Evolutionary conservation across 2,888 invertebrate genomes (phyloP).

Genomic region (Ochropacha duplaris): DNA sequence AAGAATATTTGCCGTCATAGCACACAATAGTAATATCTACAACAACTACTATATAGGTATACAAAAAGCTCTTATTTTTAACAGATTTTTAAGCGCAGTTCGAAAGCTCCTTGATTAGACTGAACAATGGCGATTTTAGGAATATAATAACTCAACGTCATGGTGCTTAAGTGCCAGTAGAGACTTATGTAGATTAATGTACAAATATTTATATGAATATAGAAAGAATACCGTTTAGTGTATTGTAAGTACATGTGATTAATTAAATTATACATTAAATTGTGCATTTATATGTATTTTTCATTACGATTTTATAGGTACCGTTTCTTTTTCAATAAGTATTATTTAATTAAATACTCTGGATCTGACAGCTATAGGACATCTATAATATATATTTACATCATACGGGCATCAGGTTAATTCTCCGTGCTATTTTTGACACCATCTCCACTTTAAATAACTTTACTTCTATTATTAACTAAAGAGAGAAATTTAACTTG

Average conservation of each 20-base stretch:
- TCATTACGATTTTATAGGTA: conserved; percentile 17
- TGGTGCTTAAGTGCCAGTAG: conserved; percentile 15
- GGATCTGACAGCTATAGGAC: not conserved
- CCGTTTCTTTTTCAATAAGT: conserved; percentile 11
- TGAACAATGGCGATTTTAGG: conserved; percentile 21
- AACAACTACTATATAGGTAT: conserved; percentile 72
- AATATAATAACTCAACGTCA: conserved; percentile 10
- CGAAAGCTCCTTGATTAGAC: conserved; percentile 67
- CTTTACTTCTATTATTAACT: conserved; percentile 34
- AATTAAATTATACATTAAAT: conserved; percentile 14
- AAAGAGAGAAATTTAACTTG: conserved; percentile 50
- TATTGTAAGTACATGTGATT: conserved; percentile 19
- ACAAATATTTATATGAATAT: not conserved
- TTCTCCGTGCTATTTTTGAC: conserved; percentile 40
- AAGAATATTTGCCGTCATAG: conserved; percentile 43
- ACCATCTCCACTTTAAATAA: conserved; percentile 25
- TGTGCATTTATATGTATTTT: conserved; percentile 13
- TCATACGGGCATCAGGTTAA: conserved; percentile 36
- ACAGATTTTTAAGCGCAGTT: conserved; percentile 66
- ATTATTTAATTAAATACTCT: not conserved
- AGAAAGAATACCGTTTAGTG: conserved; percentile 14
- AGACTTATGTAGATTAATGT: not conserved
- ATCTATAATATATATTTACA: not conserved
- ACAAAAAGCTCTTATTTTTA: conserved; percentile 75
- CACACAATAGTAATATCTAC: conserved; percentile 47